Conservation (phyloP, 2,888 invertebrate genomes). For the Catocala sponsa region DNA sequence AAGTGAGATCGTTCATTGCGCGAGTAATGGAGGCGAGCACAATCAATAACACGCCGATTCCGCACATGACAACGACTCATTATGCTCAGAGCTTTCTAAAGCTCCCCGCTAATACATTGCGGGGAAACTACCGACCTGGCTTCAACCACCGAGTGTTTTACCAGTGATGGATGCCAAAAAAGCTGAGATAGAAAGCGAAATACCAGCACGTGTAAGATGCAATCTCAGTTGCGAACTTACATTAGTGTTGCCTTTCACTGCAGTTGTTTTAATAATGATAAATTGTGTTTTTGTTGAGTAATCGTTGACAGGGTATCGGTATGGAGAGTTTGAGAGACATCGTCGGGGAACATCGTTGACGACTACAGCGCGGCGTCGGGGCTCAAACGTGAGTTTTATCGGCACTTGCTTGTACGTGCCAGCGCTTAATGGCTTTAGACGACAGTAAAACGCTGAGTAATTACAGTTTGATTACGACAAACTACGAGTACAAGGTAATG, state of each 20-base stretch:
- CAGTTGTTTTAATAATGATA: slow-evolving; percentile 41
- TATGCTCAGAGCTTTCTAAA: slow-evolving; percentile 49
- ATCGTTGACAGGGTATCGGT: background rate
- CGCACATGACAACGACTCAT: slow-evolving; percentile 38
- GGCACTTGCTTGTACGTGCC: slow-evolving; percentile 1
- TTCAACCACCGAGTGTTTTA: background rate
- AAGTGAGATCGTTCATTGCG: slow-evolving; percentile 21
- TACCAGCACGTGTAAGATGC: slow-evolving; percentile 58
- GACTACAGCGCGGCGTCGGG: background rate
- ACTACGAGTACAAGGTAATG: too few species aligned
- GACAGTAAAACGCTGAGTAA: too few species aligned
- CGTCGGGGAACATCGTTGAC: background rate
- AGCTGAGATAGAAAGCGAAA: slow-evolving; percentile 59
- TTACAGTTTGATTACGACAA: too few species aligned
- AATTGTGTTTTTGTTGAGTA: slow-evolving; percentile 22
- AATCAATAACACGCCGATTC: slow-evolving; percentile 36
- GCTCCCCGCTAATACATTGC: slow-evolving; percentile 22
- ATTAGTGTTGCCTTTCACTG: slow-evolving; percentile 61
- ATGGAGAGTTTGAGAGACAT: background rate
- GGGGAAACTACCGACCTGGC: slow-evolving; percentile 6
- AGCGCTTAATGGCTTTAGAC: background rate
- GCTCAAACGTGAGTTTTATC: background rate
- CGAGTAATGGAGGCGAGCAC: slow-evolving; percentile 24
- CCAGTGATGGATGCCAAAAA: slow-evolving; percentile 8
- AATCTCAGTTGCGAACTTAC: slow-evolving; percentile 53